Percentiles rank a stretch among this genome's conserved stretches.
phyloP scores from a whole-genome alignment of 2,797 vertebrate species.

The Pseudochaenichthys georgianus region DNA sequence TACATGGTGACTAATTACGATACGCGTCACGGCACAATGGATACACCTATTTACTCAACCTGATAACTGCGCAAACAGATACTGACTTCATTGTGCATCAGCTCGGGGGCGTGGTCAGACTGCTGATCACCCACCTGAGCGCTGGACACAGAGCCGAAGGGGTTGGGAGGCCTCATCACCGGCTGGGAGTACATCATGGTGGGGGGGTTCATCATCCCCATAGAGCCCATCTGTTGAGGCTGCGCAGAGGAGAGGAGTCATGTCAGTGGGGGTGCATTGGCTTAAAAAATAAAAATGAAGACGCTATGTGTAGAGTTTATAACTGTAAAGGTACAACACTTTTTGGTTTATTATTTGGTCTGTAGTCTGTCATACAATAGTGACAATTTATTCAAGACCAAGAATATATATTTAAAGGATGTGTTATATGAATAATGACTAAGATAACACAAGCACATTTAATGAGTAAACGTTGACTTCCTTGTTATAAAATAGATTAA shows the following conservation, averaged over 20 bases:
- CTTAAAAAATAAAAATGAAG: slow-evolving; percentile 1
- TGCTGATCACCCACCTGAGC: slow-evolving; percentile 90
- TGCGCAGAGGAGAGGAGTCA: slow-evolving; percentile 60
- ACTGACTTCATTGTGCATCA: slow-evolving; percentile 43
- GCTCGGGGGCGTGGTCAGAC: slow-evolving; percentile 17
- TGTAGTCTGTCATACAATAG: background rate
- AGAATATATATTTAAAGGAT: background rate
- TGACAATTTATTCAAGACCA: background rate
- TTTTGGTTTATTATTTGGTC: background rate
- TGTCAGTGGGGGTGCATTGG: background rate
- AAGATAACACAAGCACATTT: background rate
- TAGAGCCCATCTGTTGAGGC: slow-evolving; percentile 95
- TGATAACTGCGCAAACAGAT: slow-evolving; percentile 46
- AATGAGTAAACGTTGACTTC: background rate
- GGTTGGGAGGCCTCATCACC: slow-evolving; percentile 97
- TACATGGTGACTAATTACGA: slow-evolving; percentile 56
- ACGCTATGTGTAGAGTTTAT: background rate
- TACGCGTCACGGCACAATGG: slow-evolving; percentile 62
- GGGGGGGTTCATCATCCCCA: slow-evolving; percentile 97
- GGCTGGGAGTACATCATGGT: slow-evolving; percentile 98
- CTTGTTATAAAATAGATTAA: background rate
- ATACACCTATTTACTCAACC: slow-evolving; percentile 62
- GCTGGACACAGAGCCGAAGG: slow-evolving; percentile 96
- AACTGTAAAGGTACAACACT: too few relatives aligned
- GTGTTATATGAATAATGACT: background rate